Base-by-base conservation (phyloP, 2,113 vertebrate species). In the Mobula hypostoma region DNA sequence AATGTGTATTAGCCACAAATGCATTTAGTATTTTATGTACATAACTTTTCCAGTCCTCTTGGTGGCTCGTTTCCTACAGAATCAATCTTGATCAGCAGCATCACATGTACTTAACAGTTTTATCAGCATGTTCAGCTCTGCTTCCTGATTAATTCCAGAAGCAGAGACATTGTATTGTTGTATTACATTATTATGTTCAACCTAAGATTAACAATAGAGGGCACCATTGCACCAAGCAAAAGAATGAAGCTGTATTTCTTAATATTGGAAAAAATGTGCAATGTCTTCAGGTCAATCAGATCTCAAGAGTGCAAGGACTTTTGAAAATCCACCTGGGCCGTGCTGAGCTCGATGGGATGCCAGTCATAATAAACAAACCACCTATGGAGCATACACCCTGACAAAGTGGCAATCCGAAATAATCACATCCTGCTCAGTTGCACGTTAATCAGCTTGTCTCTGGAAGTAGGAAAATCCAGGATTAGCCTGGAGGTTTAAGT, bases 381-480 rank as follows among this genome's bases (percentile, higher is more conserved):
- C 88, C 88, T 93, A 27, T 76, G 68, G 91, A 74, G 91, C 70
- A 74, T 36, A 56, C 15, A 76, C 68, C 68, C 27, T 74, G 85
- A n/a, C 85, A 90, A 90, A 90, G 17, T 66, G 27, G 21, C 70
- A 72, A 27, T 70, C 27, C 24, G 5, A 36, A 76, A 56, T 76
- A 93, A 56, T 74, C 91, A 74, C 91, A 76, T 56, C 36, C 91
- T 93, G 91, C 91, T 76, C 68, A 93, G 36, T 74, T 74, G 36
- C 40, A 93, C 32, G 56, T 74, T 72, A 93, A 93, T 48, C 91
- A 93, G 91, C 21, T 74, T 93, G 68, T 93, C 36, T 48, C 17
- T 14, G 27, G 66, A 74, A 48, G 36, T 36, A 48, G 48, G 32
- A 4, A 56, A 56, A 93, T 56, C 72, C 36, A 56, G 91, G 68